Evolutionary conservation across 1,140 invertebrate genomes (phyloP).

Genomic region (Bombus haemorrhoidalis): DNA sequence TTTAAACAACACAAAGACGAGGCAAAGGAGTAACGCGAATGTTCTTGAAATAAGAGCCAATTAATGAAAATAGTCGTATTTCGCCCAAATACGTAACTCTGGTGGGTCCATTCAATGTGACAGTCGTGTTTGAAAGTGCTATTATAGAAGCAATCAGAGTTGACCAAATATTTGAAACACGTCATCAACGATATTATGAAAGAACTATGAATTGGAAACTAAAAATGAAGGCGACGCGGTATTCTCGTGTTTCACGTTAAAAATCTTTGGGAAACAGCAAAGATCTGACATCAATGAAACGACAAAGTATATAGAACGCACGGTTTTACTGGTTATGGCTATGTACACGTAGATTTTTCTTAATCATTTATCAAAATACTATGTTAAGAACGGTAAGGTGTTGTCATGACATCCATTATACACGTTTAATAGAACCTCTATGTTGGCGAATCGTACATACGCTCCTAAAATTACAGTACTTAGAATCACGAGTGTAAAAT

Average conservation of each 20-base stretch:
- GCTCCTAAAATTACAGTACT: conserved; percentile 52
- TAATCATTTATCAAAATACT: conserved; percentile 65
- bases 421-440: conserved; percentile 55
- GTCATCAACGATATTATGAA: not conserved
- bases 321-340: conserved; percentile 36
- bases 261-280: not conserved
- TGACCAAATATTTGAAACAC: not conserved
- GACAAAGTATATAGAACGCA: conserved; percentile 14
- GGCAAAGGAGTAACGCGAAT: not conserved
- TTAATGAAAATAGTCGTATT: not conserved
- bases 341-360: conserved; percentile 36
- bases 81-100: too few species aligned
- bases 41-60: not conserved
- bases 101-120: not conserved
- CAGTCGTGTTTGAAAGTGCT: not conserved
- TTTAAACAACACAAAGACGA: not conserved
- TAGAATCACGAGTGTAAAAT: conserved; percentile 35
- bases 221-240: not conserved
- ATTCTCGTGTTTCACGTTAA: too few species aligned
- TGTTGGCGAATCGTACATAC: conserved; percentile 34
- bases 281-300: not conserved
- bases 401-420: conserved; percentile 53
- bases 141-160: not conserved
- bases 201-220: not conserved
- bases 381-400: conserved; percentile 42